Base-by-base conservation (phyloP, 2,888 invertebrate species). In the Diabrotica balteata region DNA sequence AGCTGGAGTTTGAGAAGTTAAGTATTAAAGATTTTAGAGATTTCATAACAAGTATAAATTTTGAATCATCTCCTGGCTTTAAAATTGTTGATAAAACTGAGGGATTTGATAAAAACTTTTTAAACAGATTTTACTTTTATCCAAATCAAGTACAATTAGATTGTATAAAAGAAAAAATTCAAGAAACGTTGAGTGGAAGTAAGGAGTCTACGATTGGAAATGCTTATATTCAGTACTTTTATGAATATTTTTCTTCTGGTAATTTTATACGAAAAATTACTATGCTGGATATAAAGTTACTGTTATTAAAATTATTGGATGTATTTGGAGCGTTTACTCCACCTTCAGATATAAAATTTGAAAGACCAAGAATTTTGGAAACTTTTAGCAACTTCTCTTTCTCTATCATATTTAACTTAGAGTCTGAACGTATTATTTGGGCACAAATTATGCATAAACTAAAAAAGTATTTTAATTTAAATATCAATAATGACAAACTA, bases 71-170 rank as follows among this genome's bases (percentile, higher is more conserved):
- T 9, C 47, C 55, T 55, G n/a, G 46, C 11, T 58, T 54, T 44
- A 59, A 46, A 58, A 57, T 68, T 46, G 10, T n/a, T 2, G 55
- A 68, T 45, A 64, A 64, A 44, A 51, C n/a, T 46, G 51, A 9
- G 32, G 52, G 60, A 45, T 64, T 51, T 47, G 9, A 46, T 55
- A 9, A 54, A 49, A 22, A 64, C 4, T 68, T 68, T 49, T 52
- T 68, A 42, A 50, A 44, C 2, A 22, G 17, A 7, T 68, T 68
- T 53, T 64, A 64, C 45, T 64, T 68, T 52, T 60, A 64, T 57
- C 57, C 68, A 42, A 42, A 63, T 5, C 68, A 68, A 51, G 45
- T 64, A n/a, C 7, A 61, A 42, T 22, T 53, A 51, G 52, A 55
- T 7, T 7, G 32, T 10, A 46, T 68, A 44, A 10, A 50, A 4